A percentile compares a stretch with the other conserved stretches of the same genome.
Evolutionary conservation across 2,888 invertebrate genomes (phyloP).

Genomic region (Apodemia zela): DNA sequence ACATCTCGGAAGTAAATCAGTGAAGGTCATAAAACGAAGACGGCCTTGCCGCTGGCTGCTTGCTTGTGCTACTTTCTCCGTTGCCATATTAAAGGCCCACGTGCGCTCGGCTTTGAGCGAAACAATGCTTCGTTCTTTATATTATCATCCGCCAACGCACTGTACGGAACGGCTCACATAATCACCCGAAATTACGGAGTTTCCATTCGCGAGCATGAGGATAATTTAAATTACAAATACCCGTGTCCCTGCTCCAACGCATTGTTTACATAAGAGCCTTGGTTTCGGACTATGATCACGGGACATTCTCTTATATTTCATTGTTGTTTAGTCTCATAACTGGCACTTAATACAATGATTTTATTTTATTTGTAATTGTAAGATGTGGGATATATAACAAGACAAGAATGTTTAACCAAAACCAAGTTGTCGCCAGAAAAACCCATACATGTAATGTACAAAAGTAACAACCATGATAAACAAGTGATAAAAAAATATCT

Average conservation of each 20-base stretch:
- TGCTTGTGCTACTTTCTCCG: conserved; percentile 67
- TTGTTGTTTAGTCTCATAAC: conserved; percentile 50
- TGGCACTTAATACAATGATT: not conserved
- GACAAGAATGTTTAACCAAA: too few relatives aligned
- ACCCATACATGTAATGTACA: too few relatives aligned
- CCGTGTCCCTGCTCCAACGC: conserved; percentile 47
- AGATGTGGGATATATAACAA: not conserved
- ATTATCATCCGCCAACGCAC: conserved; percentile 51
- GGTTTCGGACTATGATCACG: conserved; percentile 57
- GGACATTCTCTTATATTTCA: conserved; percentile 46
- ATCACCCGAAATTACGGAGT: conserved; percentile 54
- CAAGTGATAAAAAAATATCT: too few relatives aligned
- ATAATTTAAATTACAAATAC: conserved; percentile 54
- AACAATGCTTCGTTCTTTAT: conserved; percentile 57
- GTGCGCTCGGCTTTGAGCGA: conserved; percentile 57
- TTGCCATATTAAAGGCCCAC: conserved; percentile 51
- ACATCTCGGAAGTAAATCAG: conserved; percentile 57
- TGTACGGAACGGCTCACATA: conserved; percentile 66
- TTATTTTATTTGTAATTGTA: not conserved
- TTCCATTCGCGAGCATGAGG: conserved; percentile 54
- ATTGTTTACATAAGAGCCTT: conserved; percentile 66
- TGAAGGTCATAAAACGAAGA: conserved; percentile 66
- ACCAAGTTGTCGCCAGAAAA: too few relatives aligned
- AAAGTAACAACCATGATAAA: too few relatives aligned
- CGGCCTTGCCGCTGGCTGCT: conserved; percentile 70